A percentile compares a stretch with the other conserved stretches of the same genome.
Evolutionary conservation across 2,113 vertebrate species (phyloP).

Genomic region (Saguinus imperator): DNA sequence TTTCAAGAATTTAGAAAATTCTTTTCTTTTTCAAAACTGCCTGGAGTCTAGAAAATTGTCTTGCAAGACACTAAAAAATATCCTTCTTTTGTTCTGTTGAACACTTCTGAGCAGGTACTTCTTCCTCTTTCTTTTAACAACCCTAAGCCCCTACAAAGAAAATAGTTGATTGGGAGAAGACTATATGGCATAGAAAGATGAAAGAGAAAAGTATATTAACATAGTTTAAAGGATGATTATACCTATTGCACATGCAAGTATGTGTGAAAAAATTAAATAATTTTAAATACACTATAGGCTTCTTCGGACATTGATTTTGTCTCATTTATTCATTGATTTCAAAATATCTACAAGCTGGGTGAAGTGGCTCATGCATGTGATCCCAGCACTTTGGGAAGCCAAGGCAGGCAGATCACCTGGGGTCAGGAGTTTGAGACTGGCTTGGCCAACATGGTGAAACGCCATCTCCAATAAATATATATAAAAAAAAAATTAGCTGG

Average conservation of each 20-base stretch:
- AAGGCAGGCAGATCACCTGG: too few species aligned
- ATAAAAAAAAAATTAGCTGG: too few species aligned
- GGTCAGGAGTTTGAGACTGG: too few species aligned
- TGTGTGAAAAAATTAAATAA: background rate
- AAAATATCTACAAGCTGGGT: background rate
- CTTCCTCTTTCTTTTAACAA: background rate
- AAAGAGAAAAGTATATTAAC: background rate
- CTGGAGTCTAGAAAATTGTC: background rate
- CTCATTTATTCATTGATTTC: background rate
- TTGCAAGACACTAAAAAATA: background rate
- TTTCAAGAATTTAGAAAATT: background rate
- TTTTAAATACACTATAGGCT: background rate
- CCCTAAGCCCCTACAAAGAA: background rate
- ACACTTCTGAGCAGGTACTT: background rate
- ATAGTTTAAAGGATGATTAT: constrained; percentile 2
- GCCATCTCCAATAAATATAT: too few species aligned
- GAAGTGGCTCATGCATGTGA: too few species aligned
- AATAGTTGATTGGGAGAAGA: background rate
- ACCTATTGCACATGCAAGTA: background rate
- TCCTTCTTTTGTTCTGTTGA: background rate
- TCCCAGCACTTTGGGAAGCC: too few species aligned
- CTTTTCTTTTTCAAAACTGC: background rate
- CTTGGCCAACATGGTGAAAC: too few species aligned
- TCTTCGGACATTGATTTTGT: background rate
- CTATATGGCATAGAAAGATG: background rate